Evolutionary conservation across 2,113 vertebrate species (phyloP), one percentile per base, ranked within the genome.

Genomic region (Amphiprion ocellaris): DNA sequence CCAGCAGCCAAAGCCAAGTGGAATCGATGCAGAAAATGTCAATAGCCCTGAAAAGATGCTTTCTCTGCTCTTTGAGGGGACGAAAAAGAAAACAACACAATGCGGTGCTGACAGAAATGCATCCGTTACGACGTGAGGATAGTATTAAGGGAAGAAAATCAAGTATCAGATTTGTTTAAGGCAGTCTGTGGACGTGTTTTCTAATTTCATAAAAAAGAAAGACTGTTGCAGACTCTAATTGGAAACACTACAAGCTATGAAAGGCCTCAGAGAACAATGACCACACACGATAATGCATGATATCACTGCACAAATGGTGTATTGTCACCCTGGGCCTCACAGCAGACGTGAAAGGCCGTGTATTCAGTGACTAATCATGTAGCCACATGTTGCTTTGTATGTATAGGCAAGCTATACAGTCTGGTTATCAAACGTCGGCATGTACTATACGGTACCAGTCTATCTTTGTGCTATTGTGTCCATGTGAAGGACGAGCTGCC

Each of bases 251-350:
- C 16, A 58, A 56, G 59, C 41, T 70, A 60, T 50, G 54, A 1
- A 1, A 15, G 37, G 47, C 26, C 6, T 21, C 4, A 4, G 44
- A 30, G 55, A 58, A 52, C 49, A 60, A 0, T 28, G 47, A 46
- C 59, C n/a, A 23, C 54, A 63, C 0, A 39, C 33, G 41, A 53
- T 41, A 28, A 55, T 37, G 46, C 41, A 85, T 62, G 49, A 74
- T 69, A 65, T 77, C 55, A 54, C 58, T 39, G 5, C 79, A 91
- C 77, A 88, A 76, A 77, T 4, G 26, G 19, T 3, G 64, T 70
- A 83, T 80, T 90, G 88, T 83, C 11, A 17, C 2, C n/a, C 1
- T 6, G 46, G 72, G 70, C 14, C 77, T 62, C 59, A 65, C n/a
- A 54, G 11, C 44, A 1, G 58, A 70, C 44, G 47, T 33, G 0